Evolutionary conservation across 2,113 vertebrate genomes (phyloP), one percentile per base, ranked within the genome.

Genomic region (Chaetura pelagica): DNA sequence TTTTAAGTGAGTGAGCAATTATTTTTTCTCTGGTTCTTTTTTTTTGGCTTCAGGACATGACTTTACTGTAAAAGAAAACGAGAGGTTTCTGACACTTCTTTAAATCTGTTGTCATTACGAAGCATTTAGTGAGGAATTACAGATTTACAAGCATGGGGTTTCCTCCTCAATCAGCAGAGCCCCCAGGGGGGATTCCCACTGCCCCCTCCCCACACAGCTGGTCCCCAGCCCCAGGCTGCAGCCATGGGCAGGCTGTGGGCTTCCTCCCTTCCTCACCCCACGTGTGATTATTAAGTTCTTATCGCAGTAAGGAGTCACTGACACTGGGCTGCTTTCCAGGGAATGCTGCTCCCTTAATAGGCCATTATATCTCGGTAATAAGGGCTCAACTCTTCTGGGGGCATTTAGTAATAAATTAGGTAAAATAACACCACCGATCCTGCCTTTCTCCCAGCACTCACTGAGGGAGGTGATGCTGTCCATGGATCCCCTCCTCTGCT

Each of bases 331-430:
- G 88, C 93, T 95, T 97, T 96, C 96, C 96, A 97, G 94, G 94
- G 90, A 96, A 93, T 84, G 85, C 71, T 94, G 92, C 94, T 96
- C 92, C 93, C 96, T 97, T 96, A 97, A 97, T 96, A 96, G 96
- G 90, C 94, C 93, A 93, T 96, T 96, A 96, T 75, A 93, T 88
- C 88, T 94, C 7, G 0, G 92, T 96, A 97, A 95, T 94, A 96
- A 91, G 79, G 83, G 88, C 96, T 97, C 91, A 96, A 96, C 80
- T 95, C 96, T 95, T 96, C 94, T 95, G 94, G 96, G 96, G 92
- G 96, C 78, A 87, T 96, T 96, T 94, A 96, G 95, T 90, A 61
- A 84, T 95, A 96, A 96, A 96, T 97, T 96, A 96, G 92, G 93
- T 96, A 95, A 96, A 96, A 96, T 95, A 96, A 95, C 88, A 96